These are phyloP conservation scores for Dipodomys merriami DNA, from an alignment of 2,113 vertebrate genomes.

Conservation along the genomic window DNA sequence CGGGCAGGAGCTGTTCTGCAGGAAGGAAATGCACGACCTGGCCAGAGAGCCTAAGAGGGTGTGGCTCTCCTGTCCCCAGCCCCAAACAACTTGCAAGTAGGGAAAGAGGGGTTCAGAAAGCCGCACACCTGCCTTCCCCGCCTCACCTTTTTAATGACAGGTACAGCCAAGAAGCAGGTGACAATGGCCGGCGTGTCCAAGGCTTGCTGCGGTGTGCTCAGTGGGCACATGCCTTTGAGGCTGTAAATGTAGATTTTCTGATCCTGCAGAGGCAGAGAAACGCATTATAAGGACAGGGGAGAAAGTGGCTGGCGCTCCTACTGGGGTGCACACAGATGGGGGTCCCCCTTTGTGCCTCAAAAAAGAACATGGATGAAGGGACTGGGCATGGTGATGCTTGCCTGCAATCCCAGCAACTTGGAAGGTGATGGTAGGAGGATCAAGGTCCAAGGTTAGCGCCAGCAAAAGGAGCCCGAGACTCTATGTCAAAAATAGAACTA, in stretches of 20 bases:
- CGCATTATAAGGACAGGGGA: background rate
- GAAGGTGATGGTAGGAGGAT: background rate
- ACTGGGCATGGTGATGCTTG: background rate
- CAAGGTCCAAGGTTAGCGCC: too few species aligned
- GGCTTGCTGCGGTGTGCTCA: constrained; percentile 91
- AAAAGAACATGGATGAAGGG: background rate
- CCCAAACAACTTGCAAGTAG: background rate
- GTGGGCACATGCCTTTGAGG: constrained; percentile 97
- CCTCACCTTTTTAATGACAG: constrained; percentile 91
- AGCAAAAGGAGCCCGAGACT: too few species aligned
- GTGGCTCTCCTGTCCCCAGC: background rate
- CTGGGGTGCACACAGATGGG: rapidly evolving
- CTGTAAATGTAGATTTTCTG: constrained; percentile 96
- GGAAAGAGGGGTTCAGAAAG: too few species aligned
- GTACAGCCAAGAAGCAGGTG: constrained; percentile 93
- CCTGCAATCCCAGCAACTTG: background rate
- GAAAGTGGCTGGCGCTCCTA: rapidly evolving
- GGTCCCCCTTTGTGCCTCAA: background rate
- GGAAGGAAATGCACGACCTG: too few species aligned
- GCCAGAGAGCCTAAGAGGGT: background rate
- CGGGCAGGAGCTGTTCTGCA: too few species aligned
- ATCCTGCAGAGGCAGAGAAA: constrained; percentile 86
- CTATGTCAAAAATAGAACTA: too few species aligned
- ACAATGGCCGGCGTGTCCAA: constrained; percentile 93
- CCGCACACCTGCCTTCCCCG: rapidly evolving